A percentile compares a stretch with the other conserved stretches of the same genome.
These are phyloP conservation scores for Danio tinwini DNA, from an alignment of 2,797 vertebrate genomes.

Conservation along the genomic window DNA sequence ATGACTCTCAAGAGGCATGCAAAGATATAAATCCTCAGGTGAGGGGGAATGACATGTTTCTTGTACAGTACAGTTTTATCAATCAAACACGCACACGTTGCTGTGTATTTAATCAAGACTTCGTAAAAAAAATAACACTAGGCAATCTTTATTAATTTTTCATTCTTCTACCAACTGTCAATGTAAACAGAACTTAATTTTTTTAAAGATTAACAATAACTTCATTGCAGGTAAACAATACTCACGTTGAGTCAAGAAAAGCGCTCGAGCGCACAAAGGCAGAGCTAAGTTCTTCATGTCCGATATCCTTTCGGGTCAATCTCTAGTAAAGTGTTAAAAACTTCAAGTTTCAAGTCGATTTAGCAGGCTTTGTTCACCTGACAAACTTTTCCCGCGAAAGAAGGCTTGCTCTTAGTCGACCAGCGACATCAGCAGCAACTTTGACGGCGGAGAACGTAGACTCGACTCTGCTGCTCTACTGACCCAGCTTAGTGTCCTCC, in stretches of 20 bases:
- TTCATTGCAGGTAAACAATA: constrained; percentile 40
- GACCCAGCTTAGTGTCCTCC: constrained; percentile 2
- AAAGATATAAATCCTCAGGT: constrained; percentile 15
- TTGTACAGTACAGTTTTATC: background rate
- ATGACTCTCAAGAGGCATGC: background rate
- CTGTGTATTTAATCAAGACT: background rate
- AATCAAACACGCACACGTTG: background rate
- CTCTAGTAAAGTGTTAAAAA: background rate
- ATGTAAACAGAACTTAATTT: background rate
- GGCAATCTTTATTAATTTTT: too few relatives aligned
- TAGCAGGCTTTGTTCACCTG: constrained; percentile 32
- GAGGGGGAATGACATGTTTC: background rate
- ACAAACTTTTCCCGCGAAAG: background rate
- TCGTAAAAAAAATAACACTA: background rate
- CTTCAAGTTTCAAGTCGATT: background rate
- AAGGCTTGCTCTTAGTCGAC: constrained; percentile 57
- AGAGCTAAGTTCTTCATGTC: constrained; percentile 44
- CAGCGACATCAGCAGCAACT: constrained; percentile 49
- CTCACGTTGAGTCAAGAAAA: constrained; percentile 74
- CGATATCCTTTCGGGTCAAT: background rate
- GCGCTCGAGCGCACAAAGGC: constrained; percentile 54
- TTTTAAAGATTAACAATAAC: background rate
- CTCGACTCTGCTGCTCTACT: background rate
- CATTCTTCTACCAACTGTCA: background rate
- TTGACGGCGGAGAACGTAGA: background rate